phyloP scores from a whole-genome alignment of 1,140 invertebrate species.

The Listronotus bonariensis region DNA sequence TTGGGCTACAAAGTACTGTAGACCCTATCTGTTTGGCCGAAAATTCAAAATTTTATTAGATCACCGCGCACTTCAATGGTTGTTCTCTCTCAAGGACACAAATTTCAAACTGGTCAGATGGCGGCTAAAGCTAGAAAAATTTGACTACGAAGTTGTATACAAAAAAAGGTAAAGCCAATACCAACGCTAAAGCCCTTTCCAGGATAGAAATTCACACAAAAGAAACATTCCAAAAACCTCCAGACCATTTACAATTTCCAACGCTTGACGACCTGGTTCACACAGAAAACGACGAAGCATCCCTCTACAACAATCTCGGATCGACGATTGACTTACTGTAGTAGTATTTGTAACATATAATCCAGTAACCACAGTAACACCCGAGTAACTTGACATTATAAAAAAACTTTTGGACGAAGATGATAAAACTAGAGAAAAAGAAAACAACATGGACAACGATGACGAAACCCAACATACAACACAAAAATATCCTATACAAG shows the following conservation, averaged over 20 bases:
- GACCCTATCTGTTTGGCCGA: slow-evolving; percentile 17
- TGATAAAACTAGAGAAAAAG: too few relatives aligned
- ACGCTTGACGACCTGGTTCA: not conserved
- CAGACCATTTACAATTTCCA: not conserved
- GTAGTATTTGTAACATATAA: too few relatives aligned
- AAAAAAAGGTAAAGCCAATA: slow-evolving; percentile 21
- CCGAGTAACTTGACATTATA: too few relatives aligned
- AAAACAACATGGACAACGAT: too few relatives aligned
- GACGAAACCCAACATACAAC: too few relatives aligned
- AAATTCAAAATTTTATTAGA: slow-evolving; percentile 23
- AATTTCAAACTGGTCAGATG: slow-evolving; percentile 14
- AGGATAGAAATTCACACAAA: slow-evolving; percentile 15
- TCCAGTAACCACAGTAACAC: too few relatives aligned
- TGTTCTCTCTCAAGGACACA: slow-evolving; percentile 19
- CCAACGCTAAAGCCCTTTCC: slow-evolving; percentile 16
- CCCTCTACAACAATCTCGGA: not conserved
- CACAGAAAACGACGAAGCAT: not conserved
- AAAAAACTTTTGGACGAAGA: too few relatives aligned
- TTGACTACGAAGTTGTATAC: slow-evolving; percentile 17
- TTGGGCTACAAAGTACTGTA: slow-evolving; percentile 21
- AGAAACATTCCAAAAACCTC: not conserved
- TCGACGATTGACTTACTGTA: too few relatives aligned
- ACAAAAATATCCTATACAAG: too few relatives aligned
- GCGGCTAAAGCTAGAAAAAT: slow-evolving; percentile 28
- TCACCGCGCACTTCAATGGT: slow-evolving; percentile 20